A percentile compares a stretch with the other conserved stretches of the same genome.
Evolutionary conservation across 2,797 vertebrate species (phyloP).

Genomic region (Sparus aurata): DNA sequence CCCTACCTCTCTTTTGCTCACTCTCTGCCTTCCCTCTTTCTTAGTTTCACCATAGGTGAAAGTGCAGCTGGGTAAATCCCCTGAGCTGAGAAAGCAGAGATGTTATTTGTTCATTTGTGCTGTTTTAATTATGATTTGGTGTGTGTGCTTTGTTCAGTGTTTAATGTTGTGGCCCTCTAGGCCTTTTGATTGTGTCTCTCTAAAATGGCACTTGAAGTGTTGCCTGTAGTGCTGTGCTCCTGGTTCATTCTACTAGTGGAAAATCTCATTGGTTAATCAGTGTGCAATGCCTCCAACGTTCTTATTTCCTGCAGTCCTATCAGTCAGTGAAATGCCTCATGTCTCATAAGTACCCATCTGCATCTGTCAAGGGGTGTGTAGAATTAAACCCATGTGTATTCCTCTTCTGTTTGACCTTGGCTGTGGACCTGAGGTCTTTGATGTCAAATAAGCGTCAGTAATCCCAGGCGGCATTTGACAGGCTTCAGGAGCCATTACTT

Average conservation of each 20-base stretch:
- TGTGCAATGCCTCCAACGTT: conserved; percentile 61
- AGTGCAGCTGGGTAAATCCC: conserved; percentile 29
- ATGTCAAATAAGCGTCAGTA: conserved; percentile 82
- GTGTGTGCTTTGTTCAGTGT: conserved; percentile 54
- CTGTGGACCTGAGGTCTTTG: conserved; percentile 81
- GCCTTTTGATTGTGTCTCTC: conserved; percentile 55
- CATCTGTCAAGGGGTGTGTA: conserved; percentile 82
- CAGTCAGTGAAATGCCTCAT: conserved; percentile 81
- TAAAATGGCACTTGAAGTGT: conserved; percentile 62
- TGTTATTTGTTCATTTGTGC: conserved; percentile 50
- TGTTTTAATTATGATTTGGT: conserved; percentile 54
- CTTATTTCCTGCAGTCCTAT: conserved; percentile 78
- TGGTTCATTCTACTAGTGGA: conserved; percentile 61
- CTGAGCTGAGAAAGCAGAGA: conserved; percentile 28
- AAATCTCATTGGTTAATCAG: conserved; percentile 79
- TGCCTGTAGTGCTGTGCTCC: conserved; percentile 54
- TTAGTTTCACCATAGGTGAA: conserved; percentile 34
- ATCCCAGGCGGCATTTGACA: conserved; percentile 80
- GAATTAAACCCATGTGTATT: conserved; percentile 83
- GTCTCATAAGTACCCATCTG: conserved; percentile 83
- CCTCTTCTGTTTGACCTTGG: conserved; percentile 84
- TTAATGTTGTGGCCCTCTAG: conserved; percentile 51
- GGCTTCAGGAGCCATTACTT: conserved; percentile 83
- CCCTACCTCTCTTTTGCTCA: conserved; percentile 35
- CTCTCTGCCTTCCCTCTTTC: conserved; percentile 38